A percentile compares a stretch with the other conserved stretches of the same genome.
phyloP scores from a whole-genome alignment of 1,140 invertebrate species.

The Ruditapes philippinarum region DNA sequence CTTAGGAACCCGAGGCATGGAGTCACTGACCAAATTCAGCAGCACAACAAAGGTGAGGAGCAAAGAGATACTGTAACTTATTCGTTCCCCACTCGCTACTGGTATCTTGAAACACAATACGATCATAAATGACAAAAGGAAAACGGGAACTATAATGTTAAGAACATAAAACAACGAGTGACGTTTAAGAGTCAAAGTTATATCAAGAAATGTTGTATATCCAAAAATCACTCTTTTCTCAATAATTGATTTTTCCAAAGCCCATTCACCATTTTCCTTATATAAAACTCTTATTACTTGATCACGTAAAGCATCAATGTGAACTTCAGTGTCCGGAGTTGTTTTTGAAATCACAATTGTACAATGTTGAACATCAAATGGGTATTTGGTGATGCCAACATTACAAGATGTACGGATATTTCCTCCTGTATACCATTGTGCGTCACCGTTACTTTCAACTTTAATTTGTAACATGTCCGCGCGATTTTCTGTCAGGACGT shows the following conservation, averaged over 20 bases:
- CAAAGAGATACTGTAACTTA: conserved; percentile 6
- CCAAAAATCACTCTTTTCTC: no score
- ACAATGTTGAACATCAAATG: conserved; percentile 33
- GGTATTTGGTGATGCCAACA: conserved; percentile 13
- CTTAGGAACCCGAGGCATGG: conserved; percentile 16
- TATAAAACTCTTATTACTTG: not conserved
- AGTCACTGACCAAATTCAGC: not conserved
- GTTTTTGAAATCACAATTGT: not conserved
- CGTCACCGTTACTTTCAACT: not conserved
- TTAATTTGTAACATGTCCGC: not conserved
- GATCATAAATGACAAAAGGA: conserved; percentile 30
- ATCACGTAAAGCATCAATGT: not conserved
- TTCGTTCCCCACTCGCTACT: conserved; percentile 4
- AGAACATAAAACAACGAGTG: conserved; percentile 5
- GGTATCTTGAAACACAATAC: conserved; percentile 33
- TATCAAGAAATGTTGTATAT: not conserved
- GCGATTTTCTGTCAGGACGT: not conserved
- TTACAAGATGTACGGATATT: not conserved
- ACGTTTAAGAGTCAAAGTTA: not conserved
- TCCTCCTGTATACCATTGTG: not conserved
- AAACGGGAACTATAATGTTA: not conserved
- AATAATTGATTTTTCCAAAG: not conserved
- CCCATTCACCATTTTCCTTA: conserved; percentile 4
- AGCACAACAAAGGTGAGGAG: conserved; percentile 14
- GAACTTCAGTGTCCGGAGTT: not conserved